A percentile compares a stretch with the other conserved stretches of the same genome.
Conservation (phyloP, 2,888 invertebrate species). For the Papilio demoleus region DNA sequence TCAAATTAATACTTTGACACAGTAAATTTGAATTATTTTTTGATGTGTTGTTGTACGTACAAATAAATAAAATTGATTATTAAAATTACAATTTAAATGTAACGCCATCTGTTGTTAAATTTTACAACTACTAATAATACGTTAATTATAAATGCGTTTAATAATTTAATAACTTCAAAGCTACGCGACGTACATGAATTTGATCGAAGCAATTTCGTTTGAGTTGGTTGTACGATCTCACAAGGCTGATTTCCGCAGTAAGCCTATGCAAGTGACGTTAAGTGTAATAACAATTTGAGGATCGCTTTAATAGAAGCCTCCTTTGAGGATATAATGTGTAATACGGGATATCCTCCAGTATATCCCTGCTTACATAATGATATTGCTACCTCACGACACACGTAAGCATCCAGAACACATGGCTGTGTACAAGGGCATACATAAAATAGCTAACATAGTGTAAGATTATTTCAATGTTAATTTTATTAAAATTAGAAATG, state of each 20-base stretch:
- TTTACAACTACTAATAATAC: too few species aligned
- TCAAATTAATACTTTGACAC: too few species aligned
- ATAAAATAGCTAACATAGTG: background rate
- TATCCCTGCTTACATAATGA: slow-evolving; percentile 17
- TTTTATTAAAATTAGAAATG: too few species aligned
- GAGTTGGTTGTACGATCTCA: slow-evolving; percentile 33
- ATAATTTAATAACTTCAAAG: slow-evolving; percentile 14
- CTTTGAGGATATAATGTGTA: slow-evolving; percentile 38
- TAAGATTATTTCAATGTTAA: background rate
- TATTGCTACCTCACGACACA: slow-evolving; percentile 16
- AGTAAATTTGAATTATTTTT: too few species aligned
- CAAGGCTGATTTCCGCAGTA: slow-evolving; percentile 43
- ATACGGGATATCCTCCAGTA: slow-evolving; percentile 28
- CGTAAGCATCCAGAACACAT: slow-evolving; percentile 9
- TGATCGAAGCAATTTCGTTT: slow-evolving; percentile 30
- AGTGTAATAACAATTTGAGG: slow-evolving; percentile 42
- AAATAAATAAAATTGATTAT: too few species aligned
- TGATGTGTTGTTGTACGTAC: too few species aligned
- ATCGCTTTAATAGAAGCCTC: slow-evolving; percentile 38
- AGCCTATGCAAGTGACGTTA: slow-evolving; percentile 45
- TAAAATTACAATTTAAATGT: too few species aligned
- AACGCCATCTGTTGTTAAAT: too few species aligned
- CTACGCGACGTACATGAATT: slow-evolving; percentile 8
- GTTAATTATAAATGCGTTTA: background rate
- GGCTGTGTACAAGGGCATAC: background rate